Base-by-base conservation (phyloP, 2,797 vertebrate species). In the Falco berigora region DNA sequence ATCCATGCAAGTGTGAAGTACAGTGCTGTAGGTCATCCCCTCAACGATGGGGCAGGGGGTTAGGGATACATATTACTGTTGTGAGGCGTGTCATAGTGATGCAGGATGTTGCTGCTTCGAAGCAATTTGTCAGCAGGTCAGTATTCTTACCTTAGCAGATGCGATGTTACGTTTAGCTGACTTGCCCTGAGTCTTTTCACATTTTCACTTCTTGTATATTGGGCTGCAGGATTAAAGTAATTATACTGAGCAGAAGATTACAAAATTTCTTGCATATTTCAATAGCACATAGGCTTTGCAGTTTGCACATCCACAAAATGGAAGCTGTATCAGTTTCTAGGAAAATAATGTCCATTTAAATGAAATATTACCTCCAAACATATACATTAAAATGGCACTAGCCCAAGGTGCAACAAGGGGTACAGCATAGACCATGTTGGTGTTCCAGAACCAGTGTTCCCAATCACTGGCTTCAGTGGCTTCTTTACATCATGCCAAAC, bases 41-140 rank as follows among this genome's bases (percentile, higher is more conserved):
- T 71, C 0, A 0, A 42, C 2, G 22, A 40, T 40, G 12, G 16
- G 32, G 12, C 15, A 28, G 25, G 6, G 34, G 8, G 5, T 27
- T 61, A 38, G 42, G 27, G 7, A 9, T 24, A 47, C 16, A 8
- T 5, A 14, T 13, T 25, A 4, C 28, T 61, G 24, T 18, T 16
- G 27, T 58, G 36, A 67, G 40, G 15, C 63, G 6, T 13, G 42
- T 12, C 15, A 5, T 16, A 58, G 38, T 23, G 32, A 27, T 40
- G 69, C 47, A 67, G 55, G 44, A 42, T 88, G 50, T 11, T 90
- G 66, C 46, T 72, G 38, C 50, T 72, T 32, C 22, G 14, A 66
- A 68, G 27, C 20, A 42, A 40, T 75, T 68, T n/a, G 15, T 72
- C 80, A 81, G 80, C 18, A 49, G 42, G 24, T 75, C 49, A 73